These are phyloP conservation scores for Drosophila nebulosa DNA, from an alignment of 1,140 invertebrate genomes.

Conservation along the genomic window DNA sequence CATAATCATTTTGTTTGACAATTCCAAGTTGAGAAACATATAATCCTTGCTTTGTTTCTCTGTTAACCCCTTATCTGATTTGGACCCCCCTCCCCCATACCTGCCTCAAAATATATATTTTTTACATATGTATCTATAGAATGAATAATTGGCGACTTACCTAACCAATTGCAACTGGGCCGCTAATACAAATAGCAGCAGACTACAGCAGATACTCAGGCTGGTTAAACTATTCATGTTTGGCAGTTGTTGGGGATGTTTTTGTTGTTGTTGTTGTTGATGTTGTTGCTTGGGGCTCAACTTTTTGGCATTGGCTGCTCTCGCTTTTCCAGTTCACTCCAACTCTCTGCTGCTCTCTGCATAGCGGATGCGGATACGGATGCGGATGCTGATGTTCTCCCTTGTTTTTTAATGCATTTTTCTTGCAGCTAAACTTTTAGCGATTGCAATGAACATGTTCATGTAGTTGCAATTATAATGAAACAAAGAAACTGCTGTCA, in stretches of 20 bases:
- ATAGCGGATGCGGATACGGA: slow-evolving; percentile 41
- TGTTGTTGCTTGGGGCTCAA: slow-evolving; percentile 38
- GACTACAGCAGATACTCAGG: slow-evolving; percentile 43
- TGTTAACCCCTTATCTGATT: too few species aligned
- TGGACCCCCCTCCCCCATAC: too few species aligned
- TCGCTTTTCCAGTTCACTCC: slow-evolving; percentile 47
- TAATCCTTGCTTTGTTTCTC: too few species aligned
- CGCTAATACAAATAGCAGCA: slow-evolving; percentile 49
- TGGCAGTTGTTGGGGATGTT: slow-evolving; percentile 42
- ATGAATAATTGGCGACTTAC: too few species aligned
- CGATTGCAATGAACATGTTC: slow-evolving; percentile 1
- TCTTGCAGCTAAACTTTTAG: background rate
- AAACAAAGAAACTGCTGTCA: background rate
- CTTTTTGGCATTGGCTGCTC: slow-evolving; percentile 56
- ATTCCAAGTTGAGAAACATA: too few species aligned
- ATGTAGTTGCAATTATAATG: slow-evolving; percentile 3
- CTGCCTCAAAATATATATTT: too few species aligned
- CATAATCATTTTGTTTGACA: too few species aligned
- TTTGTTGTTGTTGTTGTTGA: too few species aligned
- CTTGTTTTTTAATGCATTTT: slow-evolving; percentile 18
- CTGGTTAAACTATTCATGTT: slow-evolving; percentile 49
- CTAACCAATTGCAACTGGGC: slow-evolving; percentile 51
- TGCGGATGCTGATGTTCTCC: background rate
- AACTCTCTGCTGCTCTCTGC: slow-evolving; percentile 19
- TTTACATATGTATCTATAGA: too few species aligned